Evolutionary conservation across 2,888 invertebrate species (phyloP).

Genomic region (Slavum lentiscoides): DNA sequence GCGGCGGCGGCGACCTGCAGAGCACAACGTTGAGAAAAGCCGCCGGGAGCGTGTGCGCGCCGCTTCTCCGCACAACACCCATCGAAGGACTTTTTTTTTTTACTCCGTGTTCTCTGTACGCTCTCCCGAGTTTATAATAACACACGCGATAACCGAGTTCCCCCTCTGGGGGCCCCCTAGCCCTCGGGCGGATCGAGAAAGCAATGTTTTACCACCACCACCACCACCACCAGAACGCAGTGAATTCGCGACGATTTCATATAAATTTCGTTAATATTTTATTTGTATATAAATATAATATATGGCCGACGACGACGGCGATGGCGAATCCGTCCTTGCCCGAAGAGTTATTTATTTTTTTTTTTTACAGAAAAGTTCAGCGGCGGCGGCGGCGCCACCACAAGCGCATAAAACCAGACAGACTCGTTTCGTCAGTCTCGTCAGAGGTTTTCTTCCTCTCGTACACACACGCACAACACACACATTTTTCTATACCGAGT

Average conservation of each 20-base stretch:
- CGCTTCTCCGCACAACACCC: too few species aligned
- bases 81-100: too few species aligned
- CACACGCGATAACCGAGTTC: too few species aligned
- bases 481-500: not conserved
- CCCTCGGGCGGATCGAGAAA: constrained; percentile 10
- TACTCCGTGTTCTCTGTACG: too few species aligned
- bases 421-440: constrained; percentile 31
- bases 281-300: not conserved
- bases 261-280: too few species aligned
- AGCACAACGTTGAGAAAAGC: too few species aligned
- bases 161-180: too few species aligned
- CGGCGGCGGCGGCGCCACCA: constrained; percentile 18
- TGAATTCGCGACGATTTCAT: too few species aligned
- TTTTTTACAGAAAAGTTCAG: constrained; percentile 45
- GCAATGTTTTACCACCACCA: constrained; percentile 24
- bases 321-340: not conserved
- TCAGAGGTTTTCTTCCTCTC: constrained; percentile 24
- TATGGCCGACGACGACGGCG: not conserved
- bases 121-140: too few species aligned
- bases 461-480: not conserved
- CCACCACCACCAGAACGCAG: not conserved
- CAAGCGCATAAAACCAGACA: constrained; percentile 14
- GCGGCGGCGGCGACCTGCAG: not conserved
- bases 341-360: not conserved
- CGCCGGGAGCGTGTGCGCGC: not conserved